Evolutionary conservation across 2,113 vertebrate species (phyloP).

Genomic region (Serinus canaria): DNA sequence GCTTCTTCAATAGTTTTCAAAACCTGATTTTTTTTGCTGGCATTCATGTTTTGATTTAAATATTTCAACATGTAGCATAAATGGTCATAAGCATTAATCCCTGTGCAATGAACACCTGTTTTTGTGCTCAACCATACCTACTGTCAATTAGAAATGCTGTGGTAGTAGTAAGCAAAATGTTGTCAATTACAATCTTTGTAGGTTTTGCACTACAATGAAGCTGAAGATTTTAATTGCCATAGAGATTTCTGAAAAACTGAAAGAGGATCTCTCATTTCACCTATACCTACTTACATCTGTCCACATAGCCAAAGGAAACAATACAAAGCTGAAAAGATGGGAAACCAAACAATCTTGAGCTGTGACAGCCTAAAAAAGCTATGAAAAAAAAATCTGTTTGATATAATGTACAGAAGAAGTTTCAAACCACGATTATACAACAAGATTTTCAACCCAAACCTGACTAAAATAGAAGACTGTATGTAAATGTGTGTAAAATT

Average conservation of each 20-base stretch:
- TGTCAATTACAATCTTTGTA: not conserved
- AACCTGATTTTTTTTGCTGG: not conserved
- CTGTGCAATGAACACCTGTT: not conserved
- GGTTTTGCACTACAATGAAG: not conserved
- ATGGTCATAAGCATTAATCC: not conserved
- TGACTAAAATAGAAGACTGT: not conserved
- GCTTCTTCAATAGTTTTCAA: not conserved
- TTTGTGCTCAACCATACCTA: not conserved
- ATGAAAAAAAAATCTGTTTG: not conserved
- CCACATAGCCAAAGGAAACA: not conserved
- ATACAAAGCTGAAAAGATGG: not conserved
- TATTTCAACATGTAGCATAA: not conserved
- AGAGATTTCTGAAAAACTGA: not conserved
- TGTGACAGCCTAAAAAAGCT: not conserved
- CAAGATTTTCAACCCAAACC: not conserved
- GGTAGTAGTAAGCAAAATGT: constrained; percentile 2
- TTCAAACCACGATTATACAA: not conserved
- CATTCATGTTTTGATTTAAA: not conserved
- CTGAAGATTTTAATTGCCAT: not conserved
- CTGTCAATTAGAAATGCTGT: constrained; percentile 28
- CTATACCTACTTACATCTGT: not conserved
- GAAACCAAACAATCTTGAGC: not conserved
- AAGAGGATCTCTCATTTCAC: not conserved
- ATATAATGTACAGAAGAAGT: fast-evolving
- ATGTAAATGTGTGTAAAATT: not conserved